phyloP scores from a whole-genome alignment of 2,888 invertebrate genomes.

The Sarcophaga rosellei region DNA sequence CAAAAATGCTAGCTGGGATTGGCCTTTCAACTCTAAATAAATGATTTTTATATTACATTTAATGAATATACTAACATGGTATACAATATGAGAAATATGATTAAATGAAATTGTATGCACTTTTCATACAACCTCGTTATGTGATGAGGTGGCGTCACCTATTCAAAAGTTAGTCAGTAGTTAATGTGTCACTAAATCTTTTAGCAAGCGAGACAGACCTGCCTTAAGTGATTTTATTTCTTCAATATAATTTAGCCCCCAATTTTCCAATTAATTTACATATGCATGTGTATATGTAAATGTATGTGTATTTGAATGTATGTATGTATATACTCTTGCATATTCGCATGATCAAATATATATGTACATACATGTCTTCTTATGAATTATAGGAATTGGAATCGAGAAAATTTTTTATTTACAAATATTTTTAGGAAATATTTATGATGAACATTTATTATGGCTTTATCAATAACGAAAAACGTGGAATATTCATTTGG shows the following conservation, averaged over 20 bases:
- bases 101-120: too few species aligned
- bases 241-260: background rate
- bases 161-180: background rate
- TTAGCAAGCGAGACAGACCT: background rate
- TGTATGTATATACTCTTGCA: background rate
- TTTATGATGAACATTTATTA: constrained; percentile 20
- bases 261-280: constrained; percentile 14
- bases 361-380: background rate
- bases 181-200: background rate
- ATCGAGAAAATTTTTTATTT: background rate
- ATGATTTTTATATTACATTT: too few species aligned
- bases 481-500: background rate
- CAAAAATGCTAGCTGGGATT: too few species aligned
- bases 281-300: background rate
- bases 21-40: too few species aligned
- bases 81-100: too few species aligned
- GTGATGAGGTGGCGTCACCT: background rate
- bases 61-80: too few species aligned
- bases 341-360: background rate
- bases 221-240: background rate
- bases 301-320: background rate
- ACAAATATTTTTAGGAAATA: constrained; percentile 14
- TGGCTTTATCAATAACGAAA: background rate
- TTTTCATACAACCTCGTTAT: too few species aligned
- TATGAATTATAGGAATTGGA: background rate